phyloP scores from a whole-genome alignment of 1,140 invertebrate genomes.

The Pygmarrhopalites habei region DNA sequence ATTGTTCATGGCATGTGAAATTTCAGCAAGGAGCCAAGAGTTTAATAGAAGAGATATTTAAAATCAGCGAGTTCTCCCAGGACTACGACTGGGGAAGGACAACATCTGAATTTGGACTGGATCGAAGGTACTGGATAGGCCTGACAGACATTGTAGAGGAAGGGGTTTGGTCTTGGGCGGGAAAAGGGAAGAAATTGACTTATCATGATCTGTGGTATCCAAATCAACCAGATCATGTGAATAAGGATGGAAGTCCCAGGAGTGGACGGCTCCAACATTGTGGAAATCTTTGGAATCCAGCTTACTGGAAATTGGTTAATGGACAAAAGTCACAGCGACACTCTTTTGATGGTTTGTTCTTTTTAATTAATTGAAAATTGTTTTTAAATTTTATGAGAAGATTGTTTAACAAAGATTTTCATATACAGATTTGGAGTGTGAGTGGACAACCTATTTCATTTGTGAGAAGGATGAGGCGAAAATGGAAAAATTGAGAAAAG shows the following conservation, averaged over 20 bases:
- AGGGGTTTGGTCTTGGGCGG: conserved; percentile 14
- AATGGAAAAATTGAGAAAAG: not conserved
- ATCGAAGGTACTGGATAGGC: conserved; percentile 23
- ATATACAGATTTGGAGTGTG: conserved; percentile 14
- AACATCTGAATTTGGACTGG: conserved; percentile 19
- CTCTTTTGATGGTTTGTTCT: conserved; percentile 12
- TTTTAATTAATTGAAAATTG: no score
- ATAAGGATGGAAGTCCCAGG: not conserved
- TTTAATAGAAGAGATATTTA: not conserved
- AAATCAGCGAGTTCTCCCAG: not conserved
- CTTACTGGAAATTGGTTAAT: not conserved
- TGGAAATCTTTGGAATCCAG: conserved; percentile 14
- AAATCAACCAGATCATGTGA: conserved; percentile 16
- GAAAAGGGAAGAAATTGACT: not conserved
- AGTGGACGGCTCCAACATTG: conserved; percentile 12
- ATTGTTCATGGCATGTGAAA: not conserved
- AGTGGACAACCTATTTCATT: conserved; percentile 15
- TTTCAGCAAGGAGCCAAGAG: not conserved
- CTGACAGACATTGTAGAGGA: conserved; percentile 9
- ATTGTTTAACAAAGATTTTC: no score
- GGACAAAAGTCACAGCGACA: not conserved
- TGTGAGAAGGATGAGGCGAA: conserved; percentile 2
- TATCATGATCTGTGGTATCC: conserved; percentile 6
- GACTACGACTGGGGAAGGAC: not conserved
- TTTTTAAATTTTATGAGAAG: no score